These are phyloP conservation scores for Platichthys flesus DNA, from an alignment of 2,113 vertebrate genomes.

Conservation along the genomic window DNA sequence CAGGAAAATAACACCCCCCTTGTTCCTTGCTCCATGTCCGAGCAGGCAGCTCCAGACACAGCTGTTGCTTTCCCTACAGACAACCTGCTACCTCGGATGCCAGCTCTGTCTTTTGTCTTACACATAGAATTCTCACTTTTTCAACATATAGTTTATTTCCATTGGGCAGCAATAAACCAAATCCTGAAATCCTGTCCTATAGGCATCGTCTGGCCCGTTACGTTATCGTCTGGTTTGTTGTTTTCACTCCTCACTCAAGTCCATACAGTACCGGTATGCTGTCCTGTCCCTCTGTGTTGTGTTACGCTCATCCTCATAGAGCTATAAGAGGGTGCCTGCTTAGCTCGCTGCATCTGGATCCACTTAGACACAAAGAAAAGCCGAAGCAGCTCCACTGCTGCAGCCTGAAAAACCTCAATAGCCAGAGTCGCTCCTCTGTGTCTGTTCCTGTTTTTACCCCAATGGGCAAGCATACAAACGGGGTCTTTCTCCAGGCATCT, in stretches of 20 bases:
- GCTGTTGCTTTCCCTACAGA: conserved; percentile 75
- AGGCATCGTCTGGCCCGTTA: neutral
- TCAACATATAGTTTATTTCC: neutral
- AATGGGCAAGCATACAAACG: conserved; percentile 39
- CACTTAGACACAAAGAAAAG: conserved; percentile 75
- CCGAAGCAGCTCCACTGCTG: conserved; percentile 49
- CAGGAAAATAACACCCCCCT: conserved; percentile 8
- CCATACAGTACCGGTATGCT: conserved; percentile 30
- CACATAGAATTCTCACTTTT: neutral
- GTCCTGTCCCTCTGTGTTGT: conserved; percentile 60
- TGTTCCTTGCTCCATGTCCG: conserved; percentile 39
- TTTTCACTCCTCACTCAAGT: neutral
- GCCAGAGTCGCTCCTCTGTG: conserved; percentile 30
- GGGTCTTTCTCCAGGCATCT: conserved; percentile 40
- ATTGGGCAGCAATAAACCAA: neutral
- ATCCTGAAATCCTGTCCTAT: neutral
- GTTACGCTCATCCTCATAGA: conserved; percentile 58
- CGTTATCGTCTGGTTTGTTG: conserved; percentile 14
- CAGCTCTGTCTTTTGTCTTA: conserved; percentile 20
- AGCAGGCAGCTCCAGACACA: conserved; percentile 65
- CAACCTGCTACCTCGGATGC: conserved; percentile 69
- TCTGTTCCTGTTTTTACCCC: conserved; percentile 61
- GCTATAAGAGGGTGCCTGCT: conserved; percentile 66
- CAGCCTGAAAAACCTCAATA: conserved; percentile 41
- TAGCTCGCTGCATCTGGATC: conserved; percentile 76